Conservation (phyloP, 2,888 invertebrate species). For the Drosophila subquinaria region DNA sequence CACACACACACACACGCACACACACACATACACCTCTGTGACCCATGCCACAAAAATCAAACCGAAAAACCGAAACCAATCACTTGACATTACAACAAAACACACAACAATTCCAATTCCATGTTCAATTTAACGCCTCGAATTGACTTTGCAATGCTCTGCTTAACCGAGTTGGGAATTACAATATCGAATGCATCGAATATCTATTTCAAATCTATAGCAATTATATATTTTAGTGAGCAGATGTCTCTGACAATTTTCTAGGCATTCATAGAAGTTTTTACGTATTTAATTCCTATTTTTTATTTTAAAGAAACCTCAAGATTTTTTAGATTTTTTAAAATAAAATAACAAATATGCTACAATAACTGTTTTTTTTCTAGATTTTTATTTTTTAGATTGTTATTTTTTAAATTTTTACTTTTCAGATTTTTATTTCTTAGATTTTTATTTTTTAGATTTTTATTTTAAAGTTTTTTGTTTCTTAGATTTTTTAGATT, state of each 20-base stretch:
- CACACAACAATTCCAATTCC: constrained; percentile 14
- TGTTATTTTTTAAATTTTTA: too few species aligned
- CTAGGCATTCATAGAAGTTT: not conserved
- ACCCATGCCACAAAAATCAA: constrained; percentile 16
- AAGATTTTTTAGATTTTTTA: too few species aligned
- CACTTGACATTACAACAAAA: constrained; percentile 67
- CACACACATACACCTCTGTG: not conserved
- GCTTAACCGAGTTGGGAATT: not conserved
- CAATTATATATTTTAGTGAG: not conserved
- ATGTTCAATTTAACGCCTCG: constrained; percentile 23
- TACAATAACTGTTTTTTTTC: too few species aligned
- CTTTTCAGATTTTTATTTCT: too few species aligned
- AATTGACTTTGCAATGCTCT: constrained; percentile 34
- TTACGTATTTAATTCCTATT: not conserved
- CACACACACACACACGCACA: not conserved
- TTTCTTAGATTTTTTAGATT: too few species aligned
- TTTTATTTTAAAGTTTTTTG: too few species aligned
- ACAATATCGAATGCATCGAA: not conserved
- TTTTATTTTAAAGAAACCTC: too few species aligned
- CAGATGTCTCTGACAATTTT: not conserved
- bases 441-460: too few species aligned
- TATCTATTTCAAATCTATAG: not conserved
- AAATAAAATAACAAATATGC: too few species aligned
- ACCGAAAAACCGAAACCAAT: constrained; percentile 62
- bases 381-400: too few species aligned